Percentiles rank a stretch among this genome's conserved stretches.
Conservation (phyloP, 2,888 invertebrate species). For the Gastrophysa polygoni region DNA sequence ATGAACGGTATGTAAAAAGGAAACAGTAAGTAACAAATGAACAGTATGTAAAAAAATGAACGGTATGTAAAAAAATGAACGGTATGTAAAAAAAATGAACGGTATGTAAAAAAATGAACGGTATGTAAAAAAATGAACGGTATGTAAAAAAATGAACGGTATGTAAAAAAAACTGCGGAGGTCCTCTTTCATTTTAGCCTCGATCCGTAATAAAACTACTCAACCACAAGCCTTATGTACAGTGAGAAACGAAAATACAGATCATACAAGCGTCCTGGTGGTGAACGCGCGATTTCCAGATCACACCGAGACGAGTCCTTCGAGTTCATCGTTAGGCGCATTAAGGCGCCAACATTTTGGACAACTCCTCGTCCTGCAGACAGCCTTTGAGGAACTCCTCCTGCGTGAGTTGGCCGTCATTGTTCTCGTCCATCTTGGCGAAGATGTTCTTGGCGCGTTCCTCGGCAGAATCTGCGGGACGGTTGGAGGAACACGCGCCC, state of each 20-base stretch:
- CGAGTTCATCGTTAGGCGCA: constrained; percentile 44
- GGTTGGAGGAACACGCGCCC: constrained; percentile 94
- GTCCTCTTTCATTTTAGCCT: constrained; percentile 22
- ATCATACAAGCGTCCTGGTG: constrained; percentile 29
- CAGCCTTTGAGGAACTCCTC: constrained; percentile 98
- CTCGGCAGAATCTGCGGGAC: constrained; percentile 95
- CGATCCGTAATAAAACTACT: constrained; percentile 32
- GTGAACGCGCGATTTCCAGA: constrained; percentile 8
- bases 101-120: too few species aligned
- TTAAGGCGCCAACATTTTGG: constrained; percentile 94
- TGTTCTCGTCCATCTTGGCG: constrained; percentile 99
- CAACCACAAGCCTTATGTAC: constrained; percentile 20
- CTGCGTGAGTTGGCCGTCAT: constrained; percentile 96
- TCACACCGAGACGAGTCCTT: too few species aligned
- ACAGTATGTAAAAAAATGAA: too few species aligned
- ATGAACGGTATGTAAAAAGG: too few species aligned
- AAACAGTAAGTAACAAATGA: too few species aligned
- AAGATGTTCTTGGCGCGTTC: constrained; percentile 99
- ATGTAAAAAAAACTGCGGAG: too few species aligned
- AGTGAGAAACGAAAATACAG: constrained; percentile 19
- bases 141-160: too few species aligned
- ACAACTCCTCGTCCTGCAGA: constrained; percentile 93
- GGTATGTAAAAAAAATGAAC: too few species aligned
- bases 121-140: too few species aligned
- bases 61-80: too few species aligned